Evolutionary conservation across 1,140 invertebrate species (phyloP), one percentile per base, ranked within the genome.

Genomic region (Uloborus diversus): DNA sequence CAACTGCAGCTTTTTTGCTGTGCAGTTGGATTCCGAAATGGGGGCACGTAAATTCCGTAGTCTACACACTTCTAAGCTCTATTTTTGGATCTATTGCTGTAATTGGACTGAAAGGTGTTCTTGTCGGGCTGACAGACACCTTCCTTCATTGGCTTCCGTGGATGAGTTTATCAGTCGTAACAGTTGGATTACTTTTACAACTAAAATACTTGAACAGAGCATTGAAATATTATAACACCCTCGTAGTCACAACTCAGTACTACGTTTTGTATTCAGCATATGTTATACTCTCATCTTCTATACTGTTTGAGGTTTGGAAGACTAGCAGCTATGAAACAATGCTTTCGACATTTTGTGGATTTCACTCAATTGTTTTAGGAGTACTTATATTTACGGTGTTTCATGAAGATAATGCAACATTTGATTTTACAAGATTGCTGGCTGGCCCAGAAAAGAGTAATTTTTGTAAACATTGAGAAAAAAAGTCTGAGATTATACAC

Each of bases 301-400:
- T 78, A n/a, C 49, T 78, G 4, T 78, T 64, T 37, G 42, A 78
- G 20, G 59, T 78, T n/a, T 78, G 73, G 73, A 47, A 57, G 4
- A 25, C 3, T 3, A 78, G 47, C 1, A 78, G 61, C 20, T 23
- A 56, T 11, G 61, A 78, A 56, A 30, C 42, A 27, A 23, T 78
- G 25, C 3, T 65, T 2, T 28, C 42, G 17, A 65, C 37, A 2
- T 53, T 78, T 28, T 32, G 35, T 20, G 73, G 61, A 37, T 66
- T 65, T 53, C 5, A n/a, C 1, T 65, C 59, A 5, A 65, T 42
- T 28, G 32, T 28, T 0, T 33, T 78, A 47, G 73, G 73, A 53
- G 47, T 66, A 1, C 17, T 78, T 20, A 64, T 78, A 11, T 78
- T 65, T 37, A 57, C 73, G 27, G 37, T 78, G 30, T 78, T 78